Conservation (phyloP, 2,113 vertebrate genomes). For the Peromyscus maniculatus region DNA sequence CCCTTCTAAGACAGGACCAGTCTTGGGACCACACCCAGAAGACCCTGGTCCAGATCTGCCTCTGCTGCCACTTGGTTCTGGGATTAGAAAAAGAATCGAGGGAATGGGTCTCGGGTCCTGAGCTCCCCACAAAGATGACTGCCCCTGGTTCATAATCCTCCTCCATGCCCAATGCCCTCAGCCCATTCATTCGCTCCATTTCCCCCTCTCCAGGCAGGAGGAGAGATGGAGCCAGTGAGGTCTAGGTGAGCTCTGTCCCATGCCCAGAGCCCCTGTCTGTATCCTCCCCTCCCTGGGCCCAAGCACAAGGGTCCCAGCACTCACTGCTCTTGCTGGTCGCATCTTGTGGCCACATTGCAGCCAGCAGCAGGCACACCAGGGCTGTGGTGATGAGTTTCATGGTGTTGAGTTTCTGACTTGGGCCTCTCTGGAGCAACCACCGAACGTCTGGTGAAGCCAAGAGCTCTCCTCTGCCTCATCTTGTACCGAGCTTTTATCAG, state of each 20-base stretch:
- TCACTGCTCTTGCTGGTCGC: slow-evolving; percentile 69
- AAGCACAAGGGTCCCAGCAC: background rate
- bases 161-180: background rate
- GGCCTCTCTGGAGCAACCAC: background rate
- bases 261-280: background rate
- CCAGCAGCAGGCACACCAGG: slow-evolving; percentile 63
- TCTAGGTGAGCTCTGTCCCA: background rate
- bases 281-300: background rate
- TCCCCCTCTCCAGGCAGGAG: background rate
- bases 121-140: background rate
- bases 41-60: background rate
- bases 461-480: background rate
- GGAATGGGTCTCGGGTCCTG: background rate
- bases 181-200: too few relatives aligned
- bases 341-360: background rate
- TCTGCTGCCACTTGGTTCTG: background rate
- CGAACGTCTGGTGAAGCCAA: background rate
- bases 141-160: background rate
- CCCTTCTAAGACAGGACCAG: background rate
- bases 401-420: fast-evolving
- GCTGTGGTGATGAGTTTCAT: background rate
- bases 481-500: slow-evolving; percentile 57
- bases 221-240: background rate
- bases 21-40: background rate
- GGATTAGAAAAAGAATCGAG: background rate